phyloP scores from a whole-genome alignment of 2,888 invertebrate genomes.

The Pristionchus arcanus region DNA sequence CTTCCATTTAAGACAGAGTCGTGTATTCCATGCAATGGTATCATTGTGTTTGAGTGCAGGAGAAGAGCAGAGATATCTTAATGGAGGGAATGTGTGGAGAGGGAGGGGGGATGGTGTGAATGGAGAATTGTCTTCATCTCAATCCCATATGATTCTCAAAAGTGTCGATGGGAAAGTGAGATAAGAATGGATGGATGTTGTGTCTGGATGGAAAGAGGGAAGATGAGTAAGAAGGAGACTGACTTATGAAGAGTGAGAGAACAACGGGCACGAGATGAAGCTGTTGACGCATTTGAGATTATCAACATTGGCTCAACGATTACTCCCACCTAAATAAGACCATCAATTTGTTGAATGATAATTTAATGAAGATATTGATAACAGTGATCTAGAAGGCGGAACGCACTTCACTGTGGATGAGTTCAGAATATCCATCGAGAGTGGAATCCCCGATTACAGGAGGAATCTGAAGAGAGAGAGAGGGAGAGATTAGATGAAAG shows the following conservation, averaged over 20 bases:
- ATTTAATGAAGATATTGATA: background rate
- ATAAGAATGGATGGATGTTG: constrained; percentile 17
- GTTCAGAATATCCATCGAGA: constrained; percentile 55
- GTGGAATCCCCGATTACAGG: background rate
- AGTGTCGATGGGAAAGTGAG: background rate
- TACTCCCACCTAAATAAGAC: constrained; percentile 40
- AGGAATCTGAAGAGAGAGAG: constrained; percentile 32
- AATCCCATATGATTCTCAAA: background rate
- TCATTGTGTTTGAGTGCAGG: constrained; percentile 46
- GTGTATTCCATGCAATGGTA: constrained; percentile 56
- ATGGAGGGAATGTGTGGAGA: background rate
- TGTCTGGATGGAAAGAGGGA: background rate
- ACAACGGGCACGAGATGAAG: constrained; percentile 52
- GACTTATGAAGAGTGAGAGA: constrained; percentile 54
- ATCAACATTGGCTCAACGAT: constrained; percentile 48
- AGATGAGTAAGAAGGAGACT: background rate
- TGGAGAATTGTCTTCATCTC: background rate
- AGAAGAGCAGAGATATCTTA: constrained; percentile 51
- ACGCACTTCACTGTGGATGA: constrained; percentile 54
- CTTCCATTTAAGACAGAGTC: constrained; percentile 52
- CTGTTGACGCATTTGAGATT: constrained; percentile 54
- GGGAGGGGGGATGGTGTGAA: background rate
- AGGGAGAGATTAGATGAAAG: background rate
- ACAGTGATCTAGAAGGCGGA: background rate
- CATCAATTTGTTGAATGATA: background rate